These are phyloP conservation scores for Enteromius unitaeniatus DNA, from an alignment of 2,797 vertebrate species.

Conservation along the genomic window DNA sequence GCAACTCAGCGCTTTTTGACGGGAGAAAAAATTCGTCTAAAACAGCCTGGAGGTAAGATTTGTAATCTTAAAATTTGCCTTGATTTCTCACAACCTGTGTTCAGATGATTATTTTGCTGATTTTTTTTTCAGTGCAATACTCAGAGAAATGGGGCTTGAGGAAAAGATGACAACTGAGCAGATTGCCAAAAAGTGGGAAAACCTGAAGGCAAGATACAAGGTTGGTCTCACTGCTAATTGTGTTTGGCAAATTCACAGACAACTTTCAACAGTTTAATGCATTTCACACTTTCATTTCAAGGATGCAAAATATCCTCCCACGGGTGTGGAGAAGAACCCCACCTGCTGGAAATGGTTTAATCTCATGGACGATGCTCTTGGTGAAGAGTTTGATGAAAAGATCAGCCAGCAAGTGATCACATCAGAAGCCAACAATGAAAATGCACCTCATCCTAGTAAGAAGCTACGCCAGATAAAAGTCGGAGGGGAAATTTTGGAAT, in stretches of 20 bases:
- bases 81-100: neutral
- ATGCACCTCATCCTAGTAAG: conserved; percentile 53
- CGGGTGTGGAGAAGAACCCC: conserved; percentile 70
- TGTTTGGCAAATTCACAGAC: neutral
- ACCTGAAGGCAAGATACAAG: conserved; percentile 82
- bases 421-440: conserved; percentile 37
- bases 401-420: conserved; percentile 49
- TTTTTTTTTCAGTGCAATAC: conserved; percentile 71
- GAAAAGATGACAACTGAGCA: conserved; percentile 81
- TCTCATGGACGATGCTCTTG: conserved; percentile 79
- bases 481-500: conserved; percentile 75
- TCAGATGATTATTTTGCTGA: neutral
- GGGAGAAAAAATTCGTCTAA: conserved; percentile 80
- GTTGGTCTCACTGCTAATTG: conserved; percentile 55
- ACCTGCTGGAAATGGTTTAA: conserved; percentile 81
- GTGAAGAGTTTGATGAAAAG: conserved; percentile 64
- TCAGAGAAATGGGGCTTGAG: conserved; percentile 78
- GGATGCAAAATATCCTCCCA: conserved; percentile 79
- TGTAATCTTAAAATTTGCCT: neutral
- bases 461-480: conserved; percentile 59
- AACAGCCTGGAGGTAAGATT: conserved; percentile 78
- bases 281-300: conserved; percentile 40
- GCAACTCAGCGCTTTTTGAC: conserved; percentile 77
- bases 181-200: conserved; percentile 83
- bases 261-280: neutral